Percentiles rank a stretch among this genome's conserved stretches.
phyloP scores from a whole-genome alignment of 2,113 vertebrate species.

The Pteruthius melanotis region DNA sequence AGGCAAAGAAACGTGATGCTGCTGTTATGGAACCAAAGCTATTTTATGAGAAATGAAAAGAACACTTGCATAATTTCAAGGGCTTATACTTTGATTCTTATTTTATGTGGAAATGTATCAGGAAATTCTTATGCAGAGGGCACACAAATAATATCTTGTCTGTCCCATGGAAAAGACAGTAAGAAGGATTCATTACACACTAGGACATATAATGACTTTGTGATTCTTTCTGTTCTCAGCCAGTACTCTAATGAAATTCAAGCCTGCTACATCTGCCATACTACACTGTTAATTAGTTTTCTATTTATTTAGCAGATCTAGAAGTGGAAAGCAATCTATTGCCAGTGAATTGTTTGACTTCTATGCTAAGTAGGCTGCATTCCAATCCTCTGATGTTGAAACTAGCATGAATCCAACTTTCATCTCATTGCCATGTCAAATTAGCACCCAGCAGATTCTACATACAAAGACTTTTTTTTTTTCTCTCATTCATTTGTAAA shows the following conservation, averaged over 20 bases:
- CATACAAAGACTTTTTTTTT: conserved; percentile 23
- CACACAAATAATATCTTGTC: neutral
- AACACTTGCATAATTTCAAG: conserved; percentile 31
- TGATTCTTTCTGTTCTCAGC: conserved; percentile 50
- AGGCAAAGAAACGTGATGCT: neutral
- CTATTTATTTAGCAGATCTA: conserved; percentile 82
- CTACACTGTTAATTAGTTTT: conserved; percentile 82
- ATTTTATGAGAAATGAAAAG: conserved; percentile 39
- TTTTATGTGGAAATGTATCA: neutral
- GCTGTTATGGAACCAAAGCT: neutral
- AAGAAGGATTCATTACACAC: neutral
- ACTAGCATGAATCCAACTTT: conserved; percentile 73
- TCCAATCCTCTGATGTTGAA: conserved; percentile 80
- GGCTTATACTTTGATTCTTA: neutral
- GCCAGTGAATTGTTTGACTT: conserved; percentile 79
- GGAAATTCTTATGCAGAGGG: neutral
- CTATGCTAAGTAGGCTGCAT: conserved; percentile 77
- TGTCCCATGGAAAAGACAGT: neutral
- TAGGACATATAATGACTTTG: conserved; percentile 3
- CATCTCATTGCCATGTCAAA: conserved; percentile 73
- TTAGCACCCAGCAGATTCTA: conserved; percentile 70
- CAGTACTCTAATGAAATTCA: conserved; percentile 73
- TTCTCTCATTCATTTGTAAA: conserved; percentile 8
- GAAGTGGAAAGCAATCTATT: conserved; percentile 75
- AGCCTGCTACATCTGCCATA: conserved; percentile 64